These are phyloP conservation scores for Lepidurus arcticus DNA, from an alignment of 1,140 invertebrate species.

Conservation along the genomic window DNA sequence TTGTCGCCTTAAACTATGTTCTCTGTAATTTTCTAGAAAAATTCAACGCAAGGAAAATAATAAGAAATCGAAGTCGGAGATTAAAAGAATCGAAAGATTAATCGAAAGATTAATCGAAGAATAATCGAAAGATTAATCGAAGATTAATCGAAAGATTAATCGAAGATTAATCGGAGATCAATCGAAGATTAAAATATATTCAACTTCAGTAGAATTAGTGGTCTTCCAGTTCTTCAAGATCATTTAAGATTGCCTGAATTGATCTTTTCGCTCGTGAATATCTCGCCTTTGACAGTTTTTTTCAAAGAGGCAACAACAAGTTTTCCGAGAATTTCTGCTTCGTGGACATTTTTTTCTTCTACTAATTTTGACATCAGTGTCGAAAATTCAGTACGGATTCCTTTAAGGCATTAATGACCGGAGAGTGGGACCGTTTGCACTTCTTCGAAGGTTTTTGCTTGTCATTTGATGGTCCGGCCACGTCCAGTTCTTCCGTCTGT, in stretches of 20 bases:
- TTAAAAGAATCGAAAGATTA: too few species aligned
- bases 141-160: too few species aligned
- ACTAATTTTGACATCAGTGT: background rate
- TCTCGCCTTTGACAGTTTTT: background rate
- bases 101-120: too few species aligned
- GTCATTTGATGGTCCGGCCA: background rate
- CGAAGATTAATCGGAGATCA: too few species aligned
- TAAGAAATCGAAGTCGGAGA: background rate
- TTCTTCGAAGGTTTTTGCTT: background rate
- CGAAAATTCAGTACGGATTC: background rate
- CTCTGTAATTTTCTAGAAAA: background rate
- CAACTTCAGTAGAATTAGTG: background rate
- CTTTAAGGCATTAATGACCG: background rate
- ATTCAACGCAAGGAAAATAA: background rate
- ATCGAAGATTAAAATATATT: background rate
- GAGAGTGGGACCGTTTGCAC: background rate
- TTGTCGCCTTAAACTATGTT: background rate
- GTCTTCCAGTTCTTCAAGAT: background rate
- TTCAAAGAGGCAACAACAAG: background rate
- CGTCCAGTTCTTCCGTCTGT: background rate
- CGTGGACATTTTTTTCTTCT: background rate
- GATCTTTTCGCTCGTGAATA: background rate
- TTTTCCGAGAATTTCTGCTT: background rate
- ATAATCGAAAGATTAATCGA: too few species aligned
- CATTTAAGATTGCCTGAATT: background rate